A percentile compares a stretch with the other conserved stretches of the same genome.
Evolutionary conservation across 2,113 vertebrate genomes (phyloP).

Genomic region (Gadus chalcogrammus): DNA sequence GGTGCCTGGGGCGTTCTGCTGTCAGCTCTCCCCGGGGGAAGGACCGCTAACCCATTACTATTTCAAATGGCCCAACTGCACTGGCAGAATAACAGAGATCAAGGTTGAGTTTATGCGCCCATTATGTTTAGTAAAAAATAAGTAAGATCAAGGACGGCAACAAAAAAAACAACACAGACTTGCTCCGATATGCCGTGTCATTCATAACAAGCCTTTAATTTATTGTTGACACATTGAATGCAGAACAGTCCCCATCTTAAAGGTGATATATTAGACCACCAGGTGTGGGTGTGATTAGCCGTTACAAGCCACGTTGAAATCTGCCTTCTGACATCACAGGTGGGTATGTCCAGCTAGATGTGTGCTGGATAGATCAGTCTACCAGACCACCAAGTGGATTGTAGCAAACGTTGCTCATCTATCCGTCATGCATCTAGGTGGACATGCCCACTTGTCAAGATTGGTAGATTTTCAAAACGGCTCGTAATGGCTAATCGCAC

Average conservation of each 20-base stretch:
- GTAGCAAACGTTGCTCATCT: no score
- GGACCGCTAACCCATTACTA: conserved; percentile 8
- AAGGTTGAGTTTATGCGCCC: not conserved
- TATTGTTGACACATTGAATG: conserved; percentile 45
- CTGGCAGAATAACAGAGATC: conserved; percentile 7
- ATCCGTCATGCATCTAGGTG: no score
- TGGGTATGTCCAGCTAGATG: no score
- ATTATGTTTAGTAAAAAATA: not conserved
- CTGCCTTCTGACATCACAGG: no score
- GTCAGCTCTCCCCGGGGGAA: conserved; percentile 1
- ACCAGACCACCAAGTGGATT: no score
- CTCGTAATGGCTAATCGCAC: no score
- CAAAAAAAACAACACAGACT: not conserved
- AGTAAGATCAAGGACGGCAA: not conserved
- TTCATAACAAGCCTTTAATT: conserved; percentile 45
- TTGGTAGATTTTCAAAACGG: no score
- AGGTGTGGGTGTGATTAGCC: no score
- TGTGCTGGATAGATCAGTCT: no score
- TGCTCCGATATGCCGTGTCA: not conserved
- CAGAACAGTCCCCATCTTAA: conserved; percentile 1
- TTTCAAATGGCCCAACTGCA: conserved; percentile 29
- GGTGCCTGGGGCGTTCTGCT: conserved; percentile 13
- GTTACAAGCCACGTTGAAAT: no score
- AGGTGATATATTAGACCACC: no score
- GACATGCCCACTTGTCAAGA: no score